Percentiles rank a stretch among this genome's conserved stretches.
Conservation (phyloP, 2,888 invertebrate genomes). For the Polymixis flavicincta region DNA sequence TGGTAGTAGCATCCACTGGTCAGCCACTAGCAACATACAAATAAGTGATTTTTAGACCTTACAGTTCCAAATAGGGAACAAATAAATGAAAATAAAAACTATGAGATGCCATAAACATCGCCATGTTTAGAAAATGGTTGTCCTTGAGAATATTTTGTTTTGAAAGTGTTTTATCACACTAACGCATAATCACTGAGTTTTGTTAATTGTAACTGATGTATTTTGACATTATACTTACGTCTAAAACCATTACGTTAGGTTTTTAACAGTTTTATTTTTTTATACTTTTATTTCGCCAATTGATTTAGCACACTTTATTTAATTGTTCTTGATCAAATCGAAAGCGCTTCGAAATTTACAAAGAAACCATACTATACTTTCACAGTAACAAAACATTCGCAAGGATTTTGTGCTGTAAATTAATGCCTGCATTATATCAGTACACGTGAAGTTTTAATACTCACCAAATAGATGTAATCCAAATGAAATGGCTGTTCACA, state of each 20-base stretch:
- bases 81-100: background rate
- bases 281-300: too few relatives aligned
- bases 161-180: background rate
- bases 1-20: too few relatives aligned
- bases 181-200: slow-evolving; percentile 1
- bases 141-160: background rate
- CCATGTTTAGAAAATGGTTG: background rate
- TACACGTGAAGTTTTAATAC: background rate
- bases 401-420: background rate
- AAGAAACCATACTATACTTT: background rate
- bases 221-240: slow-evolving; percentile 1
- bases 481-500: background rate
- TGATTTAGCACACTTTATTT: too few relatives aligned
- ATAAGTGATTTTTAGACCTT: too few relatives aligned
- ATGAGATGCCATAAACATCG: background rate
- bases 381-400: slow-evolving; percentile 5
- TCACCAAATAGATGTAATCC: background rate
- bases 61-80: background rate
- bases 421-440: background rate
- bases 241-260: background rate
- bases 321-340: too few relatives aligned
- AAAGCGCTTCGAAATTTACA: background rate
- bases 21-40: too few relatives aligned
- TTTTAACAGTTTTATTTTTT: too few relatives aligned
- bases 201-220: background rate